phyloP scores from a whole-genome alignment of 2,888 invertebrate genomes.

The Agrotis exclamationis region DNA sequence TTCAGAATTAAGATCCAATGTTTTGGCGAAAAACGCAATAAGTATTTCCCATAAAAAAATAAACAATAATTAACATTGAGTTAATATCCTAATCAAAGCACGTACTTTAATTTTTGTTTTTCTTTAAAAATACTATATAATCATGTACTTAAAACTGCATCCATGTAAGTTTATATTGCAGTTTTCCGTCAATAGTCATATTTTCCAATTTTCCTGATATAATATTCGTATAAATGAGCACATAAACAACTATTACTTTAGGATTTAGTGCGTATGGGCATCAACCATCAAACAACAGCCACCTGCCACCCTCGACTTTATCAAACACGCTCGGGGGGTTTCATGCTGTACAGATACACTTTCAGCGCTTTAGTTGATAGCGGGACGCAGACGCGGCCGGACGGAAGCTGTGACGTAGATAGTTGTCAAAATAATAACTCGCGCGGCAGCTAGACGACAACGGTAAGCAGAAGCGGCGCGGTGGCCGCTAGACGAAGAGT shows the following conservation, averaged over 20 bases:
- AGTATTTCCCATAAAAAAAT: too few species aligned
- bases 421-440: constrained; percentile 40
- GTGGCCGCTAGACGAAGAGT: neutral
- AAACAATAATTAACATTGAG: too few species aligned
- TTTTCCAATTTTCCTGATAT: neutral
- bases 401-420: neutral
- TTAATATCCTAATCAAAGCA: too few species aligned
- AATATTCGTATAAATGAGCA: neutral
- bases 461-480: neutral
- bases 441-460: constrained; percentile 3
- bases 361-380: constrained; percentile 40
- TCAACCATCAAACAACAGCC: neutral
- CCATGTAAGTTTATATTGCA: neutral
- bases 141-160: neutral
- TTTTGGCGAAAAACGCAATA: too few species aligned
- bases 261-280: constrained; percentile 20
- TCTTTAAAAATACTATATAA: neutral
- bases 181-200: neutral
- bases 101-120: too few species aligned
- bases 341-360: neutral
- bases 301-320: constrained; percentile 6
- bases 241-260: neutral
- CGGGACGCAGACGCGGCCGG: constrained; percentile 39
- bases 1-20: too few species aligned
- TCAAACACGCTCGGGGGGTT: constrained; percentile 1